Base-by-base conservation (phyloP, 2,888 invertebrate species). In the Meta bourneti region DNA sequence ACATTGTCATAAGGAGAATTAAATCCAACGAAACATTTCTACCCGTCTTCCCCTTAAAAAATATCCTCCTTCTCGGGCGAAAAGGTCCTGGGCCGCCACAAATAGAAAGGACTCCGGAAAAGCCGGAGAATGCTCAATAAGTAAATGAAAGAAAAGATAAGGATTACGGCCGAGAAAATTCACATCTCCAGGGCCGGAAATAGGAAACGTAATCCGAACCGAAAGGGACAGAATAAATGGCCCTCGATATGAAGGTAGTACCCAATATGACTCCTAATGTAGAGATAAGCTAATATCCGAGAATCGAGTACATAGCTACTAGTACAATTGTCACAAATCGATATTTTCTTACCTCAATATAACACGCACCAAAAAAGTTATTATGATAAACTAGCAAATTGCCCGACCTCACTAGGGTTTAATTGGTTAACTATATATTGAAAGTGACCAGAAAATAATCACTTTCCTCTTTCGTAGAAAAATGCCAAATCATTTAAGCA, bases 231-330 rank as follows among this genome's bases (percentile, higher is more conserved):
- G 83, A 79, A 90, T 90, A 90, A 90, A 90, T 90, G 89, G 89
- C 20, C 71, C 61, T 20, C 89, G 72, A 90, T 90, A 90, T 90
- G 89, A 90, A 88, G 89, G 84, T 90, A 90, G 82, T n/a, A n/a
- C n/a, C n/a, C n/a, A n/a, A n/a, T n/a, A n/a, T n/a, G n/a, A n/a
- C n/a, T n/a, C n/a, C n/a, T n/a, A n/a, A n/a, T n/a, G n/a, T n/a
- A n/a, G n/a, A n/a, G n/a, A n/a, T n/a, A n/a, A n/a, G n/a, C n/a
- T n/a, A n/a, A n/a, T n/a, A n/a, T n/a, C n/a, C n/a, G n/a, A n/a
- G n/a, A n/a, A n/a, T n/a, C n/a, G n/a, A n/a, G n/a, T n/a, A n/a
- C n/a, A n/a, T n/a, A n/a, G n/a, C n/a, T n/a, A n/a, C n/a, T n/a
- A n/a, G n/a, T n/a, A n/a, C n/a, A n/a, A n/a, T n/a, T n/a, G n/a